A percentile compares a stretch with the other conserved stretches of the same genome.
These are phyloP conservation scores for Globia sparganii DNA, from an alignment of 2,888 invertebrate genomes.

Conservation along the genomic window DNA sequence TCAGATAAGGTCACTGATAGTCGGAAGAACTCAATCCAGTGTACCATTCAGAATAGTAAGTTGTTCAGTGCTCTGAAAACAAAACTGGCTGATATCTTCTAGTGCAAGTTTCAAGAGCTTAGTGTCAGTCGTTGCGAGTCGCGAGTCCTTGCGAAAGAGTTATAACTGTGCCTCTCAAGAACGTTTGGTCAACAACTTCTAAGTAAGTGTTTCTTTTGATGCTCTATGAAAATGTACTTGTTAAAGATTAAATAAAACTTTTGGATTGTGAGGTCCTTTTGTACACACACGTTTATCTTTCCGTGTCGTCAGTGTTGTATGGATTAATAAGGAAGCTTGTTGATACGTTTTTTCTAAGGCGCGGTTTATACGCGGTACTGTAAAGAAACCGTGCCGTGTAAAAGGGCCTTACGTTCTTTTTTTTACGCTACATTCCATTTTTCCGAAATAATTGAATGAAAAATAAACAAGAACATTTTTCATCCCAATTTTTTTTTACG, in stretches of 20 bases:
- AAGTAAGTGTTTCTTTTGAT: constrained; percentile 10
- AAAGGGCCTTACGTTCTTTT: neutral
- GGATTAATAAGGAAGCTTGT: neutral
- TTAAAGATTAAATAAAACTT: neutral
- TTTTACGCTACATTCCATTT: neutral
- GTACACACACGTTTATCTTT: too few relatives aligned
- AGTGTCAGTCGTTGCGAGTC: constrained; percentile 42
- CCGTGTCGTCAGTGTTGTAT: neutral
- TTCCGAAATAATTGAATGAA: constrained; percentile 22
- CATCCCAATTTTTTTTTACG: constrained; percentile 16
- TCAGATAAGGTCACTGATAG: neutral
- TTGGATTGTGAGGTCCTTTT: neutral
- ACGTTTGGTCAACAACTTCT: constrained; percentile 44
- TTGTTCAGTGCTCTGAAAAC: constrained; percentile 24
- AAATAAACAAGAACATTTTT: constrained; percentile 17
- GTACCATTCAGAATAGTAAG: constrained; percentile 16
- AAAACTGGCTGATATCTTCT: constrained; percentile 40
- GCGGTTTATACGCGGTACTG: neutral
- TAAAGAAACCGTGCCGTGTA: neutral
- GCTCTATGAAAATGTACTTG: neutral
- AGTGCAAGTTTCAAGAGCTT: constrained; percentile 51
- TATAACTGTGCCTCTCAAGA: constrained; percentile 39
- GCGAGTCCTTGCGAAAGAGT: constrained; percentile 45
- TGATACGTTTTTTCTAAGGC: neutral
- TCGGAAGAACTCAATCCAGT: constrained; percentile 1